A percentile compares a stretch with the other conserved stretches of the same genome.
Conservation (phyloP, 2,888 invertebrate species). For the Drosophila neonasuta region DNA sequence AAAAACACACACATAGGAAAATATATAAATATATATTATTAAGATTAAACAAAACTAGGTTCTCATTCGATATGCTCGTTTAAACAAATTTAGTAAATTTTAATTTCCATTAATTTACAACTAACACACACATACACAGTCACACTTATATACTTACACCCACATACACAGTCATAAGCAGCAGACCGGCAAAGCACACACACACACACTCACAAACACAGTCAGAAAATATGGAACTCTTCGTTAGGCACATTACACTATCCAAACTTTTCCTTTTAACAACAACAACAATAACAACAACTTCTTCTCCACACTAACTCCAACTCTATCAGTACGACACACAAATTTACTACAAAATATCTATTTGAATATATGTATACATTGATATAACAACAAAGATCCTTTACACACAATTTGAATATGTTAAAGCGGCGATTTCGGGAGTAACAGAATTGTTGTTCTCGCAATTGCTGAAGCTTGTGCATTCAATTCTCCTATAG, state of each 20-base stretch:
- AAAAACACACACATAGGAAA: constrained; percentile 18
- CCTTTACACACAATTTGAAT: constrained; percentile 35
- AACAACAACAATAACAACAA: constrained; percentile 8
- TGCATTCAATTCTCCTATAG: constrained; percentile 42
- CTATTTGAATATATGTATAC: constrained; percentile 27
- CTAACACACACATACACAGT: neutral
- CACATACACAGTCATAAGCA: constrained; percentile 16
- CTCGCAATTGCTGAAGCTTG: constrained; percentile 29
- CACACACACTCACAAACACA: constrained; percentile 5
- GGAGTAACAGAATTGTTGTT: constrained; percentile 13
- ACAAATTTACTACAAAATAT: constrained; percentile 35
- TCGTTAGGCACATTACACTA: constrained; percentile 8
- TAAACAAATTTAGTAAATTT: constrained; percentile 18
- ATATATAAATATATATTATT: constrained; percentile 45
- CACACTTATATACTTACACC: neutral
- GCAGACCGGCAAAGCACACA: constrained; percentile 31
- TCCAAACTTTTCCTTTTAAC: constrained; percentile 17
- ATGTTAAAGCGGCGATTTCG: constrained; percentile 24
- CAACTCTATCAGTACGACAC: constrained; percentile 24
- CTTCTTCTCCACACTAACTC: constrained; percentile 17
- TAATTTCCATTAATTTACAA: constrained; percentile 15
- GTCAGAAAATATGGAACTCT: constrained; percentile 10
- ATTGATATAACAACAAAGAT: constrained; percentile 17
- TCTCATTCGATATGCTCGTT: constrained; percentile 38
- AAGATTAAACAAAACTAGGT: constrained; percentile 48